Base-by-base conservation (phyloP, 2,113 vertebrate species). In the Perognathus longimembris region DNA sequence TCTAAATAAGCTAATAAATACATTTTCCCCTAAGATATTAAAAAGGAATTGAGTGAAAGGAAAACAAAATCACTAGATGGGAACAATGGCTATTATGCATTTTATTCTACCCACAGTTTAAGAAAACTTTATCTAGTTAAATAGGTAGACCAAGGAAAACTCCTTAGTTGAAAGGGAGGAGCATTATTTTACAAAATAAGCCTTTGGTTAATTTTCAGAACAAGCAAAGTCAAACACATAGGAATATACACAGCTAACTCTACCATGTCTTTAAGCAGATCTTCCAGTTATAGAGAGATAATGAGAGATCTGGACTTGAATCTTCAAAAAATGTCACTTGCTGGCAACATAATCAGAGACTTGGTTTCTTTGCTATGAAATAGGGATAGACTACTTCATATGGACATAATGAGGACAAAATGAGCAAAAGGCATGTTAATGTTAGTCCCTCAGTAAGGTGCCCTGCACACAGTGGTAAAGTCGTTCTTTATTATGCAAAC, bases 1-100 rank as follows among this genome's bases (percentile, higher is more conserved):
- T 54, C 61, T 78, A 89, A 38, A 86, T 38, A 93, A 91, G 32
- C 21, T 69, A 92, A 90, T 28, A 92, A 91, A 84, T 71, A 73
- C 1, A 86, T 36, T 84, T 85, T 71, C 61, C 71, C 82, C 40
- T 83, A 78, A 66, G 36, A 20, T 83, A 18, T 54, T 57, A 50
- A 77, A 90, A 78, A 81, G 92, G 36, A 61, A 89, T 26, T 57
- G n/a, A 61, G 78, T 81, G 17, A 88, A 92, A 80, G 57, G 30
- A 67, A 90, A 79, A 83, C 83, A 93, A 45, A 45, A 89, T 26
- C 20, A 84, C 14, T 57, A 57, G 34, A 89, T 54, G 70, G 42
- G 91, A 95, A 87, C 26, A 87, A 90, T 24, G 12, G 28, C 66
- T 59, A 76, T 50, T 78, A 24, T 8, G 3, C 78, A 28, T 82